Base-by-base conservation (phyloP, 1,140 invertebrate species). In the Holcopasites calliopsidis region DNA sequence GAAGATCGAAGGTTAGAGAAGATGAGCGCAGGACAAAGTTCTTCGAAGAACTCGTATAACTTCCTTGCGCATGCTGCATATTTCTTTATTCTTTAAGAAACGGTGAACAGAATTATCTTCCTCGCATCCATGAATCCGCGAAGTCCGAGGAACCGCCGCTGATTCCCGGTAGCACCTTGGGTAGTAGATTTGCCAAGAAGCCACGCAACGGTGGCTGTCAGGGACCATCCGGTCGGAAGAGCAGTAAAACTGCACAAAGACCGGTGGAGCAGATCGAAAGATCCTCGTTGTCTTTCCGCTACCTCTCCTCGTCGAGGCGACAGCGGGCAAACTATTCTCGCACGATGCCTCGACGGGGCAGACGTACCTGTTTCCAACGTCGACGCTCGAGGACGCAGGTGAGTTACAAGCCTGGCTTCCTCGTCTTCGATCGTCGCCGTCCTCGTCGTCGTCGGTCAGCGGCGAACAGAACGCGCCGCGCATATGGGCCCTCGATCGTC, bases 291-390 rank as follows among this genome's bases (percentile, higher is more conserved):
- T 18, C 7, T 61, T 40, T 61, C 50, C 28, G 21, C 21, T 5
- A 13, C 54, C 21, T 16, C 16, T 16, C 16, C 58, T 44, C 35
- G 42, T 40, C 69, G 35, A 72, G 33, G 69, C 26, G 69, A 62
- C 69, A 72, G 44, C 18, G 26, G 31, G 28, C 49, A 26, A 73
- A 55, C 61, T 55, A 55, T 65, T 44, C 50, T 28, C 61, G 35
- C 13, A 47, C 44, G 35, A 21, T 42, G 16, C n/a, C 38, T 4
- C 65, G 49, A n/a, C 71, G 61, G 66, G 49, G 71, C 61, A 61
- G n/a, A n/a, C 66, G 70, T 65, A 73, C 70, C 70, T 74, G 71
- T 74, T 74, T 47, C 61, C 61, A 52, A 35, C 35, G 50, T n/a
- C 61, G 62, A 65, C 47, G 61, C 35, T n/a, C 55, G 38, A 66